phyloP scores from a whole-genome alignment of 1,140 invertebrate genomes.

The Drosophila tristis region DNA sequence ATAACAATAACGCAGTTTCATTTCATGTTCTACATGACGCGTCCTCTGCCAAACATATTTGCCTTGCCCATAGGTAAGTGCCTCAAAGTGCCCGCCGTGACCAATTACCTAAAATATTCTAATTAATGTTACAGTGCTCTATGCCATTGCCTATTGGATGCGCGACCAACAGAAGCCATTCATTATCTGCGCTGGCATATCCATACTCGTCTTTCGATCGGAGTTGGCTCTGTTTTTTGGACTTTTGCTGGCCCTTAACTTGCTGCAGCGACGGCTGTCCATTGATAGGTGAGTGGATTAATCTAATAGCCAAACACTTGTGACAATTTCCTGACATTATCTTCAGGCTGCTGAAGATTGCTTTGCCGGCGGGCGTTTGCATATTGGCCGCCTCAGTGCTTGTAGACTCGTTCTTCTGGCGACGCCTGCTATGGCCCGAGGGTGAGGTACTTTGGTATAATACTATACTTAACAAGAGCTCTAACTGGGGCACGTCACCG shows the following conservation, averaged over 20 bases:
- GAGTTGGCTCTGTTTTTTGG: slow-evolving; percentile 96
- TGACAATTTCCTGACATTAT: slow-evolving; percentile 21
- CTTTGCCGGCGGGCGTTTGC: slow-evolving; percentile 89
- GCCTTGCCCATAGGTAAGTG: slow-evolving; percentile 93
- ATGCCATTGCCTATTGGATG: slow-evolving; percentile 94
- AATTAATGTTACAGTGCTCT: slow-evolving; percentile 89
- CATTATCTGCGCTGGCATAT: slow-evolving; percentile 92
- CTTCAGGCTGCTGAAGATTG: slow-evolving; percentile 90
- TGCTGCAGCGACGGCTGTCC: slow-evolving; percentile 87
- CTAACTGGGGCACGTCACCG: slow-evolving; percentile 97
- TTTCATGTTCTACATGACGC: slow-evolving; percentile 97
- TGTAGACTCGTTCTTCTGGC: slow-evolving; percentile 98
- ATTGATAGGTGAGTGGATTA: slow-evolving; percentile 85
- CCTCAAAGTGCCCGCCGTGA: not conserved
- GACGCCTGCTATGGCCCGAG: slow-evolving; percentile 96
- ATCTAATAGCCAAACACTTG: not conserved
- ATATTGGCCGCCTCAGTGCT: slow-evolving; percentile 90
- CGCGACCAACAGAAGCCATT: slow-evolving; percentile 90
- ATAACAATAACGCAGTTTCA: slow-evolving; percentile 97
- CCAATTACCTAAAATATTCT: not conserved
- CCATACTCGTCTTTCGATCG: slow-evolving; percentile 95
- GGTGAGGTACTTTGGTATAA: slow-evolving; percentile 99
- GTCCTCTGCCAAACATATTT: slow-evolving; percentile 98
- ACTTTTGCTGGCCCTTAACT: slow-evolving; percentile 92
- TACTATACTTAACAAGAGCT: slow-evolving; percentile 96